phyloP scores from a whole-genome alignment of 2,888 invertebrate genomes.

The Drepana falcataria region DNA sequence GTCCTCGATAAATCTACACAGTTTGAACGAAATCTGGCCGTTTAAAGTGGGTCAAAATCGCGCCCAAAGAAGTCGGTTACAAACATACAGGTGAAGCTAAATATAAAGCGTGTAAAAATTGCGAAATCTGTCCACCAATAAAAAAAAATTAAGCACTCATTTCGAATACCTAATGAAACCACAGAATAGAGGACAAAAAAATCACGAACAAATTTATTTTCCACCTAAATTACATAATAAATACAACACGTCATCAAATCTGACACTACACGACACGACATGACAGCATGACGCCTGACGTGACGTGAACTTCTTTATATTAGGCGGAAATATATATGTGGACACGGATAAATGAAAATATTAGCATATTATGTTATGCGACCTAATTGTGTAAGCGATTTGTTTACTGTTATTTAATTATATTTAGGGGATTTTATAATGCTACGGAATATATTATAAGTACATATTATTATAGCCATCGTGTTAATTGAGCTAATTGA shows the following conservation, averaged over 20 bases:
- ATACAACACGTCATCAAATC: slow-evolving; percentile 2
- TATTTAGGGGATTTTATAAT: background rate
- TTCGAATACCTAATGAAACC: too few relatives aligned
- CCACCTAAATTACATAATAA: background rate
- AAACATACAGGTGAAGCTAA: too few relatives aligned
- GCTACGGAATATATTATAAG: background rate
- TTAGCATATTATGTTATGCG: background rate
- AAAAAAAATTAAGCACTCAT: too few relatives aligned
- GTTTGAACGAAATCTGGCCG: too few relatives aligned
- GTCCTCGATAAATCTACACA: too few relatives aligned
- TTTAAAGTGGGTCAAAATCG: too few relatives aligned
- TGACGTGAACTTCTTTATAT: background rate
- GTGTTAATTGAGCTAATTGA: too few relatives aligned
- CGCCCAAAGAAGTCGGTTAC: too few relatives aligned
- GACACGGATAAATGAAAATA: background rate
- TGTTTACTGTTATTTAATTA: background rate
- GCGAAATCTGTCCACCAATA: too few relatives aligned
- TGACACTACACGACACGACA: slow-evolving; percentile 1
- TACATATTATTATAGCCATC: too few relatives aligned
- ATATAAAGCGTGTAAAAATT: too few relatives aligned
- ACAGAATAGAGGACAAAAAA: background rate
- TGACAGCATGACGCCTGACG: background rate
- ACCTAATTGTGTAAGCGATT: background rate
- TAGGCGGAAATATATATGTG: background rate
- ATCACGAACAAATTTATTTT: background rate